Evolutionary conservation across 2,113 vertebrate species (phyloP).

Genomic region (Lamprotornis superbus): DNA sequence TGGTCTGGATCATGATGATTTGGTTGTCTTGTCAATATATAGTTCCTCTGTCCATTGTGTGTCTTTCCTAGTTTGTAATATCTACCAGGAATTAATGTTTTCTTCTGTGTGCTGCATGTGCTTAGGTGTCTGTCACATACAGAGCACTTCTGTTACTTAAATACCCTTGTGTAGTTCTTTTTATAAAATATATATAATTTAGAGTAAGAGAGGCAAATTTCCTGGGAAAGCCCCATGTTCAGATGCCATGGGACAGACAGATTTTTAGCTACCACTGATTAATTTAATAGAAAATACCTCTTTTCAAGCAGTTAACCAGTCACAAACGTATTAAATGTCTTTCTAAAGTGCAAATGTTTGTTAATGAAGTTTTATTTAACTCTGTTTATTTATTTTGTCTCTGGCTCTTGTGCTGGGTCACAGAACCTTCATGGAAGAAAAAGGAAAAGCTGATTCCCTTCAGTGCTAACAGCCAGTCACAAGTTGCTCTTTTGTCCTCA

Average conservation of each 20-base stretch:
- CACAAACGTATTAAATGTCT: not conserved
- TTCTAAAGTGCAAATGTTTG: not conserved
- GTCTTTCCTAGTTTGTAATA: not conserved
- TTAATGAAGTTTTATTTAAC: not conserved
- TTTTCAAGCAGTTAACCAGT: not conserved
- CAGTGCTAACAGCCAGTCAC: not conserved
- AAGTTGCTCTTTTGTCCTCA: not conserved
- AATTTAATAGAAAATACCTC: not conserved
- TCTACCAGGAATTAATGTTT: not conserved
- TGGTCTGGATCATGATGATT: not conserved
- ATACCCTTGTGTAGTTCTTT: not conserved
- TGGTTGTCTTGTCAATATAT: not conserved
- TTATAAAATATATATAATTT: not conserved
- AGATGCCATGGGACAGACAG: not conserved
- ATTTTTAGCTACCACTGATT: not conserved
- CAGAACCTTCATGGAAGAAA: not conserved
- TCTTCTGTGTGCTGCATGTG: not conserved
- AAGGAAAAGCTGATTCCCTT: not conserved
- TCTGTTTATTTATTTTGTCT: not conserved
- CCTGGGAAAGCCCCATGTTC: not conserved
- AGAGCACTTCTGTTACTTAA: not conserved
- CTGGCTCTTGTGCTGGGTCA: not conserved
- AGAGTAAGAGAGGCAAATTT: not conserved
- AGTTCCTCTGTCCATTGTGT: not conserved
- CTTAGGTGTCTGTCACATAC: not conserved